phyloP scores from a whole-genome alignment of 2,888 invertebrate genomes.

The Brachyptera risi region DNA sequence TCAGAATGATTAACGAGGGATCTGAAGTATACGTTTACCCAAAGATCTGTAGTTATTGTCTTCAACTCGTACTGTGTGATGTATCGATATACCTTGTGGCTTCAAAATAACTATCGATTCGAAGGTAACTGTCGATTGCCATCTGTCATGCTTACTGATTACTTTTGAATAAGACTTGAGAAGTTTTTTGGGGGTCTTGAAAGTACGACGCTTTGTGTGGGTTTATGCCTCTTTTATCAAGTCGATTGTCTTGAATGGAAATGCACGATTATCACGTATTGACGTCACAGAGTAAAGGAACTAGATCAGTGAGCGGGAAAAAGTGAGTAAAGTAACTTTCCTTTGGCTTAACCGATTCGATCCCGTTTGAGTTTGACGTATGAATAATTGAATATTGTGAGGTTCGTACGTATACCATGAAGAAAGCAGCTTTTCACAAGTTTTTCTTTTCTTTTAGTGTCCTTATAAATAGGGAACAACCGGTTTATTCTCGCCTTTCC shows the following conservation, averaged over 20 bases:
- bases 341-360: neutral
- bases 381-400: neutral
- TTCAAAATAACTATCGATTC: neutral
- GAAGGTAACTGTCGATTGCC: neutral
- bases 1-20: neutral
- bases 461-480: neutral
- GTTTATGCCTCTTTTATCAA: neutral
- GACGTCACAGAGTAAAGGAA: neutral
- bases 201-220: neutral
- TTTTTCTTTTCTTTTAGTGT: no score
- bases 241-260: neutral
- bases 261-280: neutral
- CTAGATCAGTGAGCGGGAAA: neutral
- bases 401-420: neutral
- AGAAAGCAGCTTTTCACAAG: neutral
- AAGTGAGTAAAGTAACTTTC: neutral
- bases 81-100: neutral
- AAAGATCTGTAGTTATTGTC: neutral
- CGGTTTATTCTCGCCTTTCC: neutral
- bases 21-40: neutral
- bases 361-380: neutral
- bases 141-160: neutral
- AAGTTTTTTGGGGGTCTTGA: neutral
- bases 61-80: neutral
- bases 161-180: neutral